Evolutionary conservation across 2,113 vertebrate species (phyloP).

Genomic region (Campylorhamphus procurvoides): DNA sequence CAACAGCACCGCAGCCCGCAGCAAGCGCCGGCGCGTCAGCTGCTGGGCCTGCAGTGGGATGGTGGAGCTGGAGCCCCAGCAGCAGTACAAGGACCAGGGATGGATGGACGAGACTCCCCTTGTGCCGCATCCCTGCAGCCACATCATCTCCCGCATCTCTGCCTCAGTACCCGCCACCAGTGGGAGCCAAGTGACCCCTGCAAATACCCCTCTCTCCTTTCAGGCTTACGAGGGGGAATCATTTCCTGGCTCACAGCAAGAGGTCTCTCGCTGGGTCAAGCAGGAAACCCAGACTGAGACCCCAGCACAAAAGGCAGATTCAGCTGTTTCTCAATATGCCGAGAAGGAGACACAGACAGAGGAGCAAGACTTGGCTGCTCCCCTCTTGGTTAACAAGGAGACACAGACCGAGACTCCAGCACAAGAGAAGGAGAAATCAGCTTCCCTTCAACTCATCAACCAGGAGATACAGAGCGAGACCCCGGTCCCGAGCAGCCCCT

Average conservation of each 20-base stretch:
- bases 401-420: not conserved
- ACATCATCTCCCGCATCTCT: not conserved
- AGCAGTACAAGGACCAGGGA: not conserved
- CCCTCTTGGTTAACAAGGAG: not conserved
- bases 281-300: not conserved
- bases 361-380: not conserved
- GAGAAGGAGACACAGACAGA: not conserved
- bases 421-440: not conserved
- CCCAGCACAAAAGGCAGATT: not conserved
- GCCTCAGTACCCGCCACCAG: not conserved
- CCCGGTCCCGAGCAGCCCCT: not conserved
- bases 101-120: not conserved
- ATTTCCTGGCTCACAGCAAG: not conserved
- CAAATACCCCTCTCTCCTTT: not conserved
- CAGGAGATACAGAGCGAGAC: not conserved
- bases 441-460: not conserved
- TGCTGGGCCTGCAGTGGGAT: not conserved
- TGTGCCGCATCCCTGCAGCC: rapidly evolving
- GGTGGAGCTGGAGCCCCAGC: rapidly evolving
- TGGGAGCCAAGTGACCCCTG: not conserved
- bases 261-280: not conserved
- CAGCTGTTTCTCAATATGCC: not conserved
- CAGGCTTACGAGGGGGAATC: not conserved
- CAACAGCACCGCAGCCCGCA: not conserved
- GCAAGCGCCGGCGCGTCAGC: not conserved